phyloP scores from a whole-genome alignment of 2,797 vertebrate species.

The Pangasius larnaudii region DNA sequence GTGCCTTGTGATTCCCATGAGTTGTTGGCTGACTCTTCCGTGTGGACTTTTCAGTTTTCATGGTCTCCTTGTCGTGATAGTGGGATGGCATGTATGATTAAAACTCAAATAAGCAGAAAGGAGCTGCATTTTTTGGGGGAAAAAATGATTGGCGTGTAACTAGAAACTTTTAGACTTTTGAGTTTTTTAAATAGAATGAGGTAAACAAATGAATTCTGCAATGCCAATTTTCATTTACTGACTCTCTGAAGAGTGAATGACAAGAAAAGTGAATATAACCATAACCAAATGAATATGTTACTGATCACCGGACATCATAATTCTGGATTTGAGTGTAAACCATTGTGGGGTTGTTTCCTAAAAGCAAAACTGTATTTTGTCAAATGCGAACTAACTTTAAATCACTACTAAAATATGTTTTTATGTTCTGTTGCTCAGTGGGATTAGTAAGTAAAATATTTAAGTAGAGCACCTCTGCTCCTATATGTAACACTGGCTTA shows the following conservation, averaged over 20 bases:
- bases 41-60: conserved; percentile 57
- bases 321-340: neutral
- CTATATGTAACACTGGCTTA: neutral
- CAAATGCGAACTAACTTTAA: conserved; percentile 6
- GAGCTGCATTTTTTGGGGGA: neutral
- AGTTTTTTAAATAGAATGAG: conserved; percentile 66
- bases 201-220: conserved; percentile 62
- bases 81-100: conserved; percentile 53
- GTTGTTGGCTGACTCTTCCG: conserved; percentile 65
- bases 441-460: neutral
- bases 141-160: conserved; percentile 19
- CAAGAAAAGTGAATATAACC: neutral
- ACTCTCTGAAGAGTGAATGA: conserved; percentile 19
- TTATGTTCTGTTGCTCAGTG: neutral
- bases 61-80: conserved; percentile 50
- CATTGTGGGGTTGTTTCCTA: neutral
- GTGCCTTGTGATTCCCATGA: conserved; percentile 70
- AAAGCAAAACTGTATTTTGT: conserved; percentile 7
- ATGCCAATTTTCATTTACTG: conserved; percentile 40
- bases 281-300: conserved; percentile 1
- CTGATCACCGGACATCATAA: neutral
- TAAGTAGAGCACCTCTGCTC: neutral
- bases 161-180: conserved; percentile 49
- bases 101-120: conserved; percentile 24
- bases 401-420: neutral